These are phyloP conservation scores for Sebastolobus alascanus DNA, from an alignment of 2,797 vertebrate genomes.

Conservation along the genomic window DNA sequence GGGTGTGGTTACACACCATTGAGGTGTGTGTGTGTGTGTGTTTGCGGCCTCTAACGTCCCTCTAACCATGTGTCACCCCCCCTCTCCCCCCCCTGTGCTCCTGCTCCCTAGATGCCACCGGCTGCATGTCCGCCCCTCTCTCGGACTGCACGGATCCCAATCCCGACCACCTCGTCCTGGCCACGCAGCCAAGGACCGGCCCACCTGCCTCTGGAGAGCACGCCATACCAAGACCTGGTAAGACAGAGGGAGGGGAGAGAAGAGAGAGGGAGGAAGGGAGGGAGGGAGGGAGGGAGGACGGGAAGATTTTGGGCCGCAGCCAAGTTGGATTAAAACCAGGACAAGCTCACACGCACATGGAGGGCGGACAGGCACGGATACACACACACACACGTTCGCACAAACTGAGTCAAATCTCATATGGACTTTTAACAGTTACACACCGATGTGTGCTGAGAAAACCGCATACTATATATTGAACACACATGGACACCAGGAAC, in stretches of 20 bases:
- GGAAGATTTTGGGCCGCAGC: conserved; percentile 72
- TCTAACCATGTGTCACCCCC: conserved; percentile 74
- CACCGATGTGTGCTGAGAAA: neutral
- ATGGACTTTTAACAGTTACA: neutral
- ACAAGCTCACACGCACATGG: conserved; percentile 28
- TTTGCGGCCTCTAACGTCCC: conserved; percentile 56
- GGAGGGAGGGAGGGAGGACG: conserved; percentile 29
- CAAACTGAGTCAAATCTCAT: neutral
- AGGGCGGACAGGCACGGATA: conserved; percentile 7
- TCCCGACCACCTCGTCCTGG: conserved; percentile 76
- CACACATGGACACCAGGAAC: neutral
- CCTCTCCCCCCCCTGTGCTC: conserved; percentile 67
- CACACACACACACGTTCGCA: neutral
- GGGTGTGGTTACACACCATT: conserved; percentile 76
- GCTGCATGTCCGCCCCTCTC: conserved; percentile 81
- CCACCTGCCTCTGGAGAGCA: conserved; percentile 86
- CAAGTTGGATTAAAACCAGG: conserved; percentile 70
- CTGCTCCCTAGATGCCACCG: conserved; percentile 79
- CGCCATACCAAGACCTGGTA: conserved; percentile 91
- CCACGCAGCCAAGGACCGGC: conserved; percentile 84
- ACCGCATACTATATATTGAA: neutral
- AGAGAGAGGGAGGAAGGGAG: conserved; percentile 16
- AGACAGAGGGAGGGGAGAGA: conserved; percentile 75
- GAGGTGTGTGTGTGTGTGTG: conserved; percentile 38
- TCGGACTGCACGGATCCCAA: conserved; percentile 87